Evolutionary conservation across 2,797 vertebrate genomes (phyloP).

Genomic region (Phrynocephalus forsythii): DNA sequence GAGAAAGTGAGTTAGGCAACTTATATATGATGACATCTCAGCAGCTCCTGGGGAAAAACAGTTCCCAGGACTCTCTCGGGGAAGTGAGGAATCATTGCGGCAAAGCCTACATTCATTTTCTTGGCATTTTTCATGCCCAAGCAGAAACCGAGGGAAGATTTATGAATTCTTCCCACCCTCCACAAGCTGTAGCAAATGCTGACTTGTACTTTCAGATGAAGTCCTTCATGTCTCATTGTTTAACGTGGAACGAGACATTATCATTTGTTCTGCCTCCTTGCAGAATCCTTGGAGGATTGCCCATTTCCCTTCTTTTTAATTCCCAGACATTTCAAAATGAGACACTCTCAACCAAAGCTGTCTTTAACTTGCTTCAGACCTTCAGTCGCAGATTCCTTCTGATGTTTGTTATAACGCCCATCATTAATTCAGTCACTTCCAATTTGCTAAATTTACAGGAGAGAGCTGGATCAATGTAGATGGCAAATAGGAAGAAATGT

Average conservation of each 20-base stretch:
- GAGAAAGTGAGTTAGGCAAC: neutral
- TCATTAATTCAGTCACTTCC: conserved; percentile 66
- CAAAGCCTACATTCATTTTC: conserved; percentile 25
- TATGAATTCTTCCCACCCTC: conserved; percentile 38
- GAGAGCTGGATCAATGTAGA: conserved; percentile 44
- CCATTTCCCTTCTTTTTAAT: conserved; percentile 57
- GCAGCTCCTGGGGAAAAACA: neutral
- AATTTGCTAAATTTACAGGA: conserved; percentile 52
- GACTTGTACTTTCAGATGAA: conserved; percentile 53
- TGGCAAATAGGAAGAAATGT: conserved; percentile 40
- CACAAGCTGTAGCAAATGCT: conserved; percentile 31
- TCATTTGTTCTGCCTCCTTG: conserved; percentile 50
- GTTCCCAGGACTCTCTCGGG: neutral
- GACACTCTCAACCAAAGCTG: conserved; percentile 54
- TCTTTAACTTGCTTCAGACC: conserved; percentile 69
- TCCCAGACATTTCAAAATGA: conserved; percentile 61
- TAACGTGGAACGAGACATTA: conserved; percentile 43
- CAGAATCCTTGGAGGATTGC: conserved; percentile 54
- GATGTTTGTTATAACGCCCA: conserved; percentile 57
- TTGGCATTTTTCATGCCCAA: conserved; percentile 30
- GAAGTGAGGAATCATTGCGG: neutral
- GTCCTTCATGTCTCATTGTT: conserved; percentile 38
- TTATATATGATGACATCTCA: neutral
- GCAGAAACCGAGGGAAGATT: conserved; percentile 41
- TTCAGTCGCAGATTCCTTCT: conserved; percentile 62